Conservation (phyloP, 2,888 invertebrate species). For the Euclidia mi region DNA sequence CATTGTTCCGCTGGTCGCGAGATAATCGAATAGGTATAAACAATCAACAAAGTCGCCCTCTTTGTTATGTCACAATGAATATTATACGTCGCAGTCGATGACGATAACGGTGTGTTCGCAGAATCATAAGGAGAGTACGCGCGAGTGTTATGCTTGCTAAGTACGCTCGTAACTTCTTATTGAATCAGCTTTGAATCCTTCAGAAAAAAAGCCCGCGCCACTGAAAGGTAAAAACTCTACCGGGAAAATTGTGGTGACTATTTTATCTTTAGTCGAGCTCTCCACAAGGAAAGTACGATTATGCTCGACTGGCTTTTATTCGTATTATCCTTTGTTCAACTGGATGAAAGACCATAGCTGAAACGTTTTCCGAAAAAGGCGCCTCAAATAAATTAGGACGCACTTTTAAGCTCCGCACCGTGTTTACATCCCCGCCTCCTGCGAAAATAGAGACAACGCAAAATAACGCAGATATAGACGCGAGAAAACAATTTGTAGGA, state of each 20-base stretch:
- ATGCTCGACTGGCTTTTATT: constrained; percentile 83
- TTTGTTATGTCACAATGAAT: constrained; percentile 52
- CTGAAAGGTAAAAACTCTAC: constrained; percentile 77
- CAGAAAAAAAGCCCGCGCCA: constrained; percentile 67
- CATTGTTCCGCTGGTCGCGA: constrained; percentile 67
- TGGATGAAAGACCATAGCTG: constrained; percentile 80
- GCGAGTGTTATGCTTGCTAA: constrained; percentile 60
- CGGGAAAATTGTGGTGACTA: constrained; percentile 80
- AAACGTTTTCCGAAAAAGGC: constrained; percentile 79
- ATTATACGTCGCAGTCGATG: constrained; percentile 56
- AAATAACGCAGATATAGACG: constrained; percentile 67
- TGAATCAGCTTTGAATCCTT: constrained; percentile 78
- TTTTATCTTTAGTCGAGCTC: constrained; percentile 77
- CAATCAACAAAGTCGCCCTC: constrained; percentile 67
- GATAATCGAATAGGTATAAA: constrained; percentile 76
- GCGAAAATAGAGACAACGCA: constrained; percentile 75
- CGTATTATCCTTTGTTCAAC: constrained; percentile 85
- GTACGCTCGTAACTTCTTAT: constrained; percentile 79
- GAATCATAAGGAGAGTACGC: constrained; percentile 58
- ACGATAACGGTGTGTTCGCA: constrained; percentile 48
- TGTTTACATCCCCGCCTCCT: constrained; percentile 76
- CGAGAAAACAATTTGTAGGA: constrained; percentile 65
- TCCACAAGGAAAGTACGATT: constrained; percentile 76
- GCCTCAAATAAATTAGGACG: constrained; percentile 81
- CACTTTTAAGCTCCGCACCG: constrained; percentile 75